These are phyloP conservation scores for Galleria mellonella DNA, from an alignment of 1,140 invertebrate genomes.

Conservation along the genomic window DNA sequence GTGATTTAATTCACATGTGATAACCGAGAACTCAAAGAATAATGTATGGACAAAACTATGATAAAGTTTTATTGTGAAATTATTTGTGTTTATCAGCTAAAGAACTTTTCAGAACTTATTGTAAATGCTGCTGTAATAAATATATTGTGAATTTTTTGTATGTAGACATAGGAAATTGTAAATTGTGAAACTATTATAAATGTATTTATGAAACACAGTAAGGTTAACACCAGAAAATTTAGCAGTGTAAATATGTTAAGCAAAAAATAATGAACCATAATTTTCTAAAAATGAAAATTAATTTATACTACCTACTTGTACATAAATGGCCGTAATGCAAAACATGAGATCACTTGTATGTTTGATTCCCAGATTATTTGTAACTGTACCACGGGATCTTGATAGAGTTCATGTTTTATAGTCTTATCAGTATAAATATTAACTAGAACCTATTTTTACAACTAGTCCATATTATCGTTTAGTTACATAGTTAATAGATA, in stretches of 20 bases:
- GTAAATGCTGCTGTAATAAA: slow-evolving; percentile 54
- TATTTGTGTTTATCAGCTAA: slow-evolving; percentile 21
- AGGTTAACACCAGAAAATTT: slow-evolving; percentile 70
- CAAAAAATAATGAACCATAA: slow-evolving; percentile 46
- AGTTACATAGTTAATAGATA: slow-evolving; percentile 56
- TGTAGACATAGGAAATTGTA: slow-evolving; percentile 66
- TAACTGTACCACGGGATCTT: neutral
- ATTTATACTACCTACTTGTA: slow-evolving; percentile 58
- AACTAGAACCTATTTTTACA: slow-evolving; percentile 53
- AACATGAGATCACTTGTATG: neutral
- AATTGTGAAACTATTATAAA: slow-evolving; percentile 59
- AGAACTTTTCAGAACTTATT: slow-evolving; percentile 38
- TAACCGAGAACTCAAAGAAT: slow-evolving; percentile 17
- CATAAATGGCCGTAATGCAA: slow-evolving; percentile 39
- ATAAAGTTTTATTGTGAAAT: neutral
- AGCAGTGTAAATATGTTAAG: slow-evolving; percentile 67
- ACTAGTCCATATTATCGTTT: slow-evolving; percentile 63
- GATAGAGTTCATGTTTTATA: slow-evolving; percentile 12
- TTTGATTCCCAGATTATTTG: neutral
- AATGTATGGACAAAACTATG: slow-evolving; percentile 7
- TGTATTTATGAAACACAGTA: slow-evolving; percentile 72
- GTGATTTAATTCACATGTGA: slow-evolving; percentile 32
- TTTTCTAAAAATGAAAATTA: slow-evolving; percentile 47
- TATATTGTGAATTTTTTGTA: slow-evolving; percentile 54
- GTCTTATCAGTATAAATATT: slow-evolving; percentile 25